Base-by-base conservation (phyloP, 2,888 invertebrate genomes). In the Tachina fera region DNA sequence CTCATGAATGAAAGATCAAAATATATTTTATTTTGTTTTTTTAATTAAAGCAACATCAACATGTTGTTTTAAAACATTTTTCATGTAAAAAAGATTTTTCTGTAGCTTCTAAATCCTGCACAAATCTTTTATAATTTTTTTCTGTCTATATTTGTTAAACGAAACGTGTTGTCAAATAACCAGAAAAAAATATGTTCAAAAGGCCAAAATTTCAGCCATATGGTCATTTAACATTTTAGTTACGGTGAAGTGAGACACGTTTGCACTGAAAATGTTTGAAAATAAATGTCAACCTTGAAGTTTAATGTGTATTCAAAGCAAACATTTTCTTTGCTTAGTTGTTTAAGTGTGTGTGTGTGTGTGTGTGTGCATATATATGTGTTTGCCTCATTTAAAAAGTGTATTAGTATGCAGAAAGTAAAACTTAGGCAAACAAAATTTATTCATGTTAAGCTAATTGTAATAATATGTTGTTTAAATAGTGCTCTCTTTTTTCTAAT, bases 211-310 rank as follows among this genome's bases (percentile, higher is more conserved):
- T n/a, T 6, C 8, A 5, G 47, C 53, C 53, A 56, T 45, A n/a
- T 67, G 45, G 45, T 10, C 56, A 56, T 22, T 1, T 41, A 19
- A 19, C 39, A 41, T 16, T 47, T 67, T 58, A 49, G 10, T 11
- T 51, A 14, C 5, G 51, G 14, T n/a, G 51, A 58, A 51, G n/a
- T n/a, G 41, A 61, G 45, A 47, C 53, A 67, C 53, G 53, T 45
- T 43, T 31, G 5, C n/a, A 56, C 11, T 14, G 31, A 45, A 63
- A 71, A 19, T 11, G 22, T n/a, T 49, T 76, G 53, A 47, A 65
- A 75, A 49, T 14, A 49, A 63, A 63, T 63, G 45, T n/a, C 31
- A 85, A 82, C 85, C 85, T 85, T 85, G 82, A 85, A 82, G 75
- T 79, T 79, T 70, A 60, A 77, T 70, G 39, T 68, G 63, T 60